phyloP scores from a whole-genome alignment of 2,113 vertebrate genomes.

The Craseonycteris thonglongyai region DNA sequence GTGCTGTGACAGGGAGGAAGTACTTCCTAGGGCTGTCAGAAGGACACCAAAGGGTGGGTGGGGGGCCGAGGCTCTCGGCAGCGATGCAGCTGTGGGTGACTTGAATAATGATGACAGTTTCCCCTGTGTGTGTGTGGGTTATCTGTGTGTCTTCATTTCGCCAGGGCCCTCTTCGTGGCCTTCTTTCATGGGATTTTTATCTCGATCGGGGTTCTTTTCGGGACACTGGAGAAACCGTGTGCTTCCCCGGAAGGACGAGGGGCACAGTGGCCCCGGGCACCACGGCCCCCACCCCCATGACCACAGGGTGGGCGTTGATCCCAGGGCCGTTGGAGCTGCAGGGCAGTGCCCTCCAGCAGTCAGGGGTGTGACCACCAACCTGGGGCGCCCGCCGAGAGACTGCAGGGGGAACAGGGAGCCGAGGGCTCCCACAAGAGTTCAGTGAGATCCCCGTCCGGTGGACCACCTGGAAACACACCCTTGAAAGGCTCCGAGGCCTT shows the following conservation, averaged over 20 bases:
- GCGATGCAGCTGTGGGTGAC: rapidly evolving
- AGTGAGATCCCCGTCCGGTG: neutral
- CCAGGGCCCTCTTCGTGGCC: neutral
- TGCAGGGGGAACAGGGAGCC: rapidly evolving
- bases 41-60: neutral
- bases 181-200: neutral
- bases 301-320: neutral
- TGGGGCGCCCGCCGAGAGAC: neutral
- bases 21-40: neutral
- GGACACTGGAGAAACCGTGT: too few species aligned
- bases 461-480: slow-evolving; percentile 9
- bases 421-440: neutral
- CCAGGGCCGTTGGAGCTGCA: too few species aligned
- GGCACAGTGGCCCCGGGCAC: neutral
- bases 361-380: neutral
- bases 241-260: neutral
- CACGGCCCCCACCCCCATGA: rapidly evolving
- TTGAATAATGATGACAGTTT: neutral
- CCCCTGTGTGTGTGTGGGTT: neutral
- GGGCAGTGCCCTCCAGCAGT: neutral
- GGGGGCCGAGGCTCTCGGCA: neutral
- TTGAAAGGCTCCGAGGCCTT: neutral
- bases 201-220: neutral
- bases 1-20: rapidly evolving
- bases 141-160: neutral